Evolutionary conservation across 2,113 vertebrate genomes (phyloP).

Genomic region (Xenopus tropicalis): UCB_Xtro_10.0 CM004446.2:98269501-98270000

Average conservation of each 20-base stretch:
- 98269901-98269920: slow-evolving; percentile 27
- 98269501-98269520: too few relatives aligned
- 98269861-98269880: slow-evolving; percentile 20
- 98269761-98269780: slow-evolving; percentile 34
- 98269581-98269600: too few relatives aligned
- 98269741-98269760: slow-evolving; percentile 12
- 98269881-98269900: slow-evolving; percentile 31
- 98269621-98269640: neutral
- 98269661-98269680: slow-evolving; percentile 17
- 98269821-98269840: slow-evolving; percentile 31
- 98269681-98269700: slow-evolving; percentile 4
- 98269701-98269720: slow-evolving; percentile 25
- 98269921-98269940: slow-evolving; percentile 6
- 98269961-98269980: slow-evolving; percentile 35
- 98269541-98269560: too few relatives aligned
- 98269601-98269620: neutral
- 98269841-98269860: slow-evolving; percentile 18
- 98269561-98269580: too few relatives aligned
- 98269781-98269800: slow-evolving; percentile 23
- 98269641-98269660: neutral
- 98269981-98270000: slow-evolving; percentile 27
- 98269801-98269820: slow-evolving; percentile 32
- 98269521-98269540: too few relatives aligned
- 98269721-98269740: slow-evolving; percentile 21
- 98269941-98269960: slow-evolving; percentile 29